Percentiles rank a stretch among this genome's conserved stretches.
phyloP scores from a whole-genome alignment of 92 coral and sea anemone species.

The Umimayanthus kanabou region DNA sequence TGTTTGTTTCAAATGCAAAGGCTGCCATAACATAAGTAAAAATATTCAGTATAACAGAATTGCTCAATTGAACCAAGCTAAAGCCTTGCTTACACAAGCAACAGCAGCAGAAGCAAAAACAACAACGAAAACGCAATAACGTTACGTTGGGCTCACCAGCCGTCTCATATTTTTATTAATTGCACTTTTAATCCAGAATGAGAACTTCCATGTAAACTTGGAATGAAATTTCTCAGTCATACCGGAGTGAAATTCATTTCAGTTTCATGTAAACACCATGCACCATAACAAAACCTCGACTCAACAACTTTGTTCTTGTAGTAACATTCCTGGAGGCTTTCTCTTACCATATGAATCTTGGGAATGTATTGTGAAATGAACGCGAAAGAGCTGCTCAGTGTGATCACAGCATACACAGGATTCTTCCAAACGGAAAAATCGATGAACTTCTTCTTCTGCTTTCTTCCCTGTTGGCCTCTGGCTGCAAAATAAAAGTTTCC shows the following conservation, averaged over 20 bases:
- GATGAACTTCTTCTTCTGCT: not conserved
- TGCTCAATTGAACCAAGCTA: not conserved
- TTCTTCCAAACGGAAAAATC: constrained; percentile 19
- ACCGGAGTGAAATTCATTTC: not conserved
- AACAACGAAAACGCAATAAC: too few species aligned
- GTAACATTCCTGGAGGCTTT: not conserved
- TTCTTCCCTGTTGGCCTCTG: not conserved
- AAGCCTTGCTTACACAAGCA: too few species aligned
- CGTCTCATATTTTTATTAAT: too few species aligned
- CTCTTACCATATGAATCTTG: constrained; percentile 22
- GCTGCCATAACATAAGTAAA: not conserved
- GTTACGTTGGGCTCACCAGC: too few species aligned
- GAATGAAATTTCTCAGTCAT: too few species aligned
- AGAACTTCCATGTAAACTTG: too few species aligned
- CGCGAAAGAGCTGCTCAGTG: constrained; percentile 19
- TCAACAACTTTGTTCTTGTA: not conserved
- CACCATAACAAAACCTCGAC: not conserved
- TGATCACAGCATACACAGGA: constrained; percentile 3
- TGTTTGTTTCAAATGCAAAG: not conserved
- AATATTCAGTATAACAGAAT: too few species aligned
- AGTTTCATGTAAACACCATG: not conserved
- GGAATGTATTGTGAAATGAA: constrained; percentile 33
- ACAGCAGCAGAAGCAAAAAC: too few species aligned
- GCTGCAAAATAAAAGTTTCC: not conserved
- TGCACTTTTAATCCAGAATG: too few species aligned